Percentiles rank a stretch among this genome's conserved stretches.
Evolutionary conservation across 1,140 invertebrate species (phyloP).

Genomic region (Pentalonia nigronervosa): DNA sequence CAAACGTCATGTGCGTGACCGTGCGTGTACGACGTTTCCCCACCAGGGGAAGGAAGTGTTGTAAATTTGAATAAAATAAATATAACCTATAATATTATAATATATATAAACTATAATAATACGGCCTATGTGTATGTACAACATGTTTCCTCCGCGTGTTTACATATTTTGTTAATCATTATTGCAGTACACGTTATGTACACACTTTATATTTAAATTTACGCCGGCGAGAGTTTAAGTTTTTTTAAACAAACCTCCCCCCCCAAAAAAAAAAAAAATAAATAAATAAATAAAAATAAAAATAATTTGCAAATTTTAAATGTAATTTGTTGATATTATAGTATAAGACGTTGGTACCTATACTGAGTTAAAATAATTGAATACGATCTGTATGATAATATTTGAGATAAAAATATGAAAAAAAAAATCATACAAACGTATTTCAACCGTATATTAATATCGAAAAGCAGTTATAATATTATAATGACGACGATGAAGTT

Average conservation of each 20-base stretch:
- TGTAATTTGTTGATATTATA: background rate
- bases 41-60: no score
- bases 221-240: background rate
- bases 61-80: slow-evolving; percentile 17
- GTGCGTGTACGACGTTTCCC: background rate
- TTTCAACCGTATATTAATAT: background rate
- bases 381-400: background rate
- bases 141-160: background rate
- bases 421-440: background rate
- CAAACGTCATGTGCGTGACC: background rate
- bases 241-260: background rate
- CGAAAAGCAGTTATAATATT: background rate
- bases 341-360: no score
- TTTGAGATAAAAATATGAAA: background rate
- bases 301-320: background rate
- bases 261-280: no score
- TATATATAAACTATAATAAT: background rate
- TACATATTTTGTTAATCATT: background rate
- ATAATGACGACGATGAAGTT: no score
- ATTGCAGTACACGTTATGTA: no score
- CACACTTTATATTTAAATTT: background rate
- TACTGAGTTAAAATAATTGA: background rate
- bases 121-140: background rate
- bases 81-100: background rate
- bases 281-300: no score